Conservation (phyloP, 2,113 vertebrate genomes). For the Xerus inauris region DNA sequence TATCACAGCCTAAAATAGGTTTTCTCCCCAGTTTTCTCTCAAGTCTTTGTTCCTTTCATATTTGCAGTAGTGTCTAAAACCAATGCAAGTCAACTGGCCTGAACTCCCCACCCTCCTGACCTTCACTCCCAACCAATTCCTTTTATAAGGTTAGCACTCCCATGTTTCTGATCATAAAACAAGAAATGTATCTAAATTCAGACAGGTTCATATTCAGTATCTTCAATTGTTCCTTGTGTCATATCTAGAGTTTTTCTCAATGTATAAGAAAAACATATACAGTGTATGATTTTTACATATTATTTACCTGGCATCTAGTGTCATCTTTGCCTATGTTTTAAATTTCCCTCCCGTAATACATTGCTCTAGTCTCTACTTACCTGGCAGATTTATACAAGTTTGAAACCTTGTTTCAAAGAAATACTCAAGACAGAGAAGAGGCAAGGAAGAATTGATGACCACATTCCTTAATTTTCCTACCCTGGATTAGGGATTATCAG, state of each 20-base stretch:
- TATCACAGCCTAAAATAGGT: not conserved
- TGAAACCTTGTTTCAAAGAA: slow-evolving; percentile 19
- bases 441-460: not conserved
- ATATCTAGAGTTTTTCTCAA: not conserved
- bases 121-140: not conserved
- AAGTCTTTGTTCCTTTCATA: not conserved
- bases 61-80: not conserved
- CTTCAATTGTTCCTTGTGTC: not conserved
- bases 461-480: not conserved
- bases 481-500: not conserved
- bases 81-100: not conserved
- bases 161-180: not conserved
- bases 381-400: not conserved
- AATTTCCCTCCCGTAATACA: not conserved
- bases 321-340: not conserved
- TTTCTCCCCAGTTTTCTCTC: not conserved
- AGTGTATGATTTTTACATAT: not conserved
- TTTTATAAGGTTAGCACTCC: not conserved
- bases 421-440: not conserved
- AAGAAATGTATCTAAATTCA: not conserved
- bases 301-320: not conserved
- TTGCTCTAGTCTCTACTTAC: not conserved
- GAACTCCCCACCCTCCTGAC: not conserved
- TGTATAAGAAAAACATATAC: not conserved
- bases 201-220: not conserved